A percentile compares a stretch with the other conserved stretches of the same genome.
Evolutionary conservation across 2,888 invertebrate species (phyloP).

Genomic region (Villa cingulata): DNA sequence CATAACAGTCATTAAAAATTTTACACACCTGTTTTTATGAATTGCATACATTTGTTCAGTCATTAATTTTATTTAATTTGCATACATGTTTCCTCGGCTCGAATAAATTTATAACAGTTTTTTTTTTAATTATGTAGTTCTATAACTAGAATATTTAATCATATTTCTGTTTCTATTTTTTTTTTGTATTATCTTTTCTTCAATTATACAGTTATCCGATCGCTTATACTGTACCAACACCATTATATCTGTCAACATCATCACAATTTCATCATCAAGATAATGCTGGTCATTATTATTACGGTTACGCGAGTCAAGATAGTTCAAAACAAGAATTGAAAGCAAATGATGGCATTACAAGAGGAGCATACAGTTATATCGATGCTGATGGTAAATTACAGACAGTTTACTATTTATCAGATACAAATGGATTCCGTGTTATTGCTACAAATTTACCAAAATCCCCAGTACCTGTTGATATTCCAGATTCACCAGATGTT

Average conservation of each 20-base stretch:
- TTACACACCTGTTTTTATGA: too few relatives aligned
- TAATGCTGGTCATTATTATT: conserved; percentile 41
- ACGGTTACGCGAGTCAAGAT: conserved; percentile 41
- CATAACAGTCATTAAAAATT: too few relatives aligned
- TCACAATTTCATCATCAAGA: conserved; percentile 41
- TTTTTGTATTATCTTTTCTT: too few relatives aligned
- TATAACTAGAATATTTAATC: too few relatives aligned
- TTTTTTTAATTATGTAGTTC: too few relatives aligned
- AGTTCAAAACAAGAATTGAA: conserved; percentile 41
- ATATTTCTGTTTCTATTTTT: too few relatives aligned
- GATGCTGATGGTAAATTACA: conserved; percentile 41
- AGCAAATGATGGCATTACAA: conserved; percentile 39
- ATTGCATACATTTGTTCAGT: too few relatives aligned
- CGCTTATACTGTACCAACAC: conserved; percentile 11
- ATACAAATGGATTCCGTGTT: conserved; percentile 40
- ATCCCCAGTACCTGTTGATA: conserved; percentile 10
- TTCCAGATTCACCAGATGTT: conserved; percentile 14
- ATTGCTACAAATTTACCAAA: conserved; percentile 41
- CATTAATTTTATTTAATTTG: too few relatives aligned
- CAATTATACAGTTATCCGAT: conserved; percentile 5
- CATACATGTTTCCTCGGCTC: too few relatives aligned
- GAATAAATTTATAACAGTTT: too few relatives aligned
- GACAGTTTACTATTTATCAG: conserved; percentile 39
- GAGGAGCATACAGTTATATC: conserved; percentile 41
- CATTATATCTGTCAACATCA: conserved; percentile 20